Conservation (phyloP, 2,797 vertebrate genomes). For the Esox masquinongy region DNA sequence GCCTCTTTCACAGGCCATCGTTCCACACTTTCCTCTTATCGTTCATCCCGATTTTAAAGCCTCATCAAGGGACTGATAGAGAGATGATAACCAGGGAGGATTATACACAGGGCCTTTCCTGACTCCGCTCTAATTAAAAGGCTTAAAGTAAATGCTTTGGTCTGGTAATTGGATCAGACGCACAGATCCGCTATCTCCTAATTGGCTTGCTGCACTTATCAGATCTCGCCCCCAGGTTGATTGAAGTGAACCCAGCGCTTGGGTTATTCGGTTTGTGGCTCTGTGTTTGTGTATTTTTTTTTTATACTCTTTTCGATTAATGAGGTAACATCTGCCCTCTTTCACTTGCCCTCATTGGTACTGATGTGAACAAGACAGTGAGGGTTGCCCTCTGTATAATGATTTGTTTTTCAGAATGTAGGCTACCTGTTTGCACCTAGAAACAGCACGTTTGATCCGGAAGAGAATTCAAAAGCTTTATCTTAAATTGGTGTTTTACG, state of each 20-base stretch:
- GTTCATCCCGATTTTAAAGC: constrained; percentile 59
- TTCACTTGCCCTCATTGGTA: neutral
- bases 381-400: neutral
- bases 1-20: constrained; percentile 45
- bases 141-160: constrained; percentile 77
- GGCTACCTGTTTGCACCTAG: neutral
- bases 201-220: constrained; percentile 72
- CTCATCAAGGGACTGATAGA: constrained; percentile 40
- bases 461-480: too few species aligned
- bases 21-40: constrained; percentile 55
- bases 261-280: constrained; percentile 13
- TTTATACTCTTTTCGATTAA: constrained; percentile 49
- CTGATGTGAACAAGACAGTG: neutral
- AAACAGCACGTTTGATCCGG: too few species aligned
- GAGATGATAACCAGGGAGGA: constrained; percentile 60
- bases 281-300: too few species aligned
- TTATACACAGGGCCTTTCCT: constrained; percentile 61
- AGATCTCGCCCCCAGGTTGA: constrained; percentile 61
- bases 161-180: constrained; percentile 74
- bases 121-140: constrained; percentile 76
- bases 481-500: too few species aligned
- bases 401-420: neutral
- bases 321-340: neutral
- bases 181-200: constrained; percentile 72
- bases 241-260: constrained; percentile 28